Evolutionary conservation across 2,797 vertebrate genomes (phyloP), one percentile per base, ranked within the genome.

Genomic region (Sebastolobus altivelis): DNA sequence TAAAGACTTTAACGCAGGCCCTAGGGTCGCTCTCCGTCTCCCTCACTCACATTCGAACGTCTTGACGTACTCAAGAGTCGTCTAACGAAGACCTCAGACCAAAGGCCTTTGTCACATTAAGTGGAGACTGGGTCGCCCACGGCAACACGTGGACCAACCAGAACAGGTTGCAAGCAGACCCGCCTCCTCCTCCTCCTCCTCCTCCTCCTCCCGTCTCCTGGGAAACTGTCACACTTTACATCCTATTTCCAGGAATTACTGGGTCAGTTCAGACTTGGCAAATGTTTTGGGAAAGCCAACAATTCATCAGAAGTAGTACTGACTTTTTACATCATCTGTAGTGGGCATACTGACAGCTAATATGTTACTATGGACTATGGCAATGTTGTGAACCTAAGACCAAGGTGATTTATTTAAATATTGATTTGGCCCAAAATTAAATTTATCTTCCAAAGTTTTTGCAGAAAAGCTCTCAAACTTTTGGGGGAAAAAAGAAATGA

Each of bases 71-170:
- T 68, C 18, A 2, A 8, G 43, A 62, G 76, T 75, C 20, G 9
- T 72, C 29, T 75, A 49, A 77, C 55, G 38, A 75, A 69, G 61
- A 70, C 58, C 73, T 86, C 63, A 27, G 78, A 74, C 76, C 72
- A 68, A 43, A 82, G 69, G 63, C 73, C 72, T 82, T 85, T 83
- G 84, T 89, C 74, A 83, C 74, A 77, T 84, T 78, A 77, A 87
- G 76, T 86, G 62, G 27, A 88, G 82, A 72, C 73, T 72, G 59
- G 49, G 65, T 88, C 8, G 72, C 88, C 88, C 80, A 52, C 59
- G 66, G 88, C 89, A 83, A 84, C 85, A 89, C 60, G 27, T 85
- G 80, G 83, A 87, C 77, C 79, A 80, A 71, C 69, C 79, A 59
- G 27, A 18, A 71, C 62, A 38, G 72, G 77, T 85, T 33, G 76